Evolutionary conservation across 2,797 vertebrate species (phyloP).

Genomic region (Helicolenus hilgendorfi): DNA sequence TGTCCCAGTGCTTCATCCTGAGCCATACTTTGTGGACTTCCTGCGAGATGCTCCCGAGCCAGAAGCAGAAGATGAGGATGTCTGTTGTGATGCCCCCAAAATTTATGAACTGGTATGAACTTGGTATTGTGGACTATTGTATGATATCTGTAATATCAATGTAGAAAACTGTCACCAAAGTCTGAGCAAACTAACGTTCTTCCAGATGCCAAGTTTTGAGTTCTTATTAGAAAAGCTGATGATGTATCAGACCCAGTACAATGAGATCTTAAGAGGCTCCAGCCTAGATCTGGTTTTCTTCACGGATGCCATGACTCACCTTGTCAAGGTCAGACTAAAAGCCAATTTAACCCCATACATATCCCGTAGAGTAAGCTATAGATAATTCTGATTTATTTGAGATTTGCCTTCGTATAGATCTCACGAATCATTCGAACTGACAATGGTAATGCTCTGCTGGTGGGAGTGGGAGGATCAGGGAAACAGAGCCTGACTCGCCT

Average conservation of each 20-base stretch:
- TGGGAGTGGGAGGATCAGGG: constrained; percentile 94
- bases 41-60: constrained; percentile 90
- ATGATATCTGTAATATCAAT: background rate
- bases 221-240: constrained; percentile 88
- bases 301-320: constrained; percentile 92
- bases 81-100: constrained; percentile 88
- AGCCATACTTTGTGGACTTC: constrained; percentile 94
- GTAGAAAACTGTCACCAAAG: background rate
- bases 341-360: background rate
- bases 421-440: constrained; percentile 93
- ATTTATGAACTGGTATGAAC: constrained; percentile 90
- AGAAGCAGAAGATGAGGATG: constrained; percentile 89
- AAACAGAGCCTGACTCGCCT: constrained; percentile 93
- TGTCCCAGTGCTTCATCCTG: constrained; percentile 69
- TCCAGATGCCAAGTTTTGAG: constrained; percentile 83
- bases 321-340: constrained; percentile 90
- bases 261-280: constrained; percentile 89
- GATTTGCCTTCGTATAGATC: constrained; percentile 83
- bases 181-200: background rate
- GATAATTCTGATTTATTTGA: constrained; percentile 12
- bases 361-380: background rate
- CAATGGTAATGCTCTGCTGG: constrained; percentile 92
- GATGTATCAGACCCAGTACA: constrained; percentile 89
- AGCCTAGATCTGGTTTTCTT: constrained; percentile 94
- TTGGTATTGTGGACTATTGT: background rate